Conservation (phyloP, 1,140 invertebrate genomes). For the Tetramorium parvispinum region DNA sequence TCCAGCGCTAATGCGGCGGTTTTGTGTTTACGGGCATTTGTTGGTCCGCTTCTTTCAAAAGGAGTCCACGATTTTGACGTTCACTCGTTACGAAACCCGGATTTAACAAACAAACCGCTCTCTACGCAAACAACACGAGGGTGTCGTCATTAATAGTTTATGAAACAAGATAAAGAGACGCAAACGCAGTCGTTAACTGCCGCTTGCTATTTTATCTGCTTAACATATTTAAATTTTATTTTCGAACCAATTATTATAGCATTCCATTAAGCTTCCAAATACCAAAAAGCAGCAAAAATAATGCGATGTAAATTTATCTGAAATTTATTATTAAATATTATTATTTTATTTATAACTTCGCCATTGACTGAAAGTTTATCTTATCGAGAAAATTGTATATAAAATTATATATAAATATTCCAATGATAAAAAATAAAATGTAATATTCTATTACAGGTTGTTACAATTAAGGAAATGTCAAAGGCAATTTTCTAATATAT, state of each 20-base stretch:
- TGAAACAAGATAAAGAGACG: slow-evolving; percentile 17
- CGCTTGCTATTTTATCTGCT: slow-evolving; percentile 11
- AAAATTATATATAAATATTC: neutral
- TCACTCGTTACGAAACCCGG: slow-evolving; percentile 31
- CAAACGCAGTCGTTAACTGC: neutral
- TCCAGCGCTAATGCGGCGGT: slow-evolving; percentile 20
- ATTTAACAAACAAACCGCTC: slow-evolving; percentile 38
- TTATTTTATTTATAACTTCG: neutral
- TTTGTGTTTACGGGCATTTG: slow-evolving; percentile 46
- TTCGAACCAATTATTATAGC: neutral
- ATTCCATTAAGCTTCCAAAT: slow-evolving; percentile 8
- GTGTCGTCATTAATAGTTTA: slow-evolving; percentile 48
- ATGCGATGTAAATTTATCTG: neutral
- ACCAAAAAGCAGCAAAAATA: neutral
- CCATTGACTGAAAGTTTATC: neutral
- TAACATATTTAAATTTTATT: slow-evolving; percentile 44
- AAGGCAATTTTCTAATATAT: neutral
- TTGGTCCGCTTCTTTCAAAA: slow-evolving; percentile 48
- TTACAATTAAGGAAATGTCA: neutral
- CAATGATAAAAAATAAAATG: neutral
- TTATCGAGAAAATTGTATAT: neutral
- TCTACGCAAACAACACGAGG: slow-evolving; percentile 18
- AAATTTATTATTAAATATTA: neutral
- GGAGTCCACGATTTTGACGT: slow-evolving; percentile 41
- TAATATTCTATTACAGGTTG: neutral